phyloP scores from a whole-genome alignment of 2,888 invertebrate species.

The Mechanitis mazaeus region DNA sequence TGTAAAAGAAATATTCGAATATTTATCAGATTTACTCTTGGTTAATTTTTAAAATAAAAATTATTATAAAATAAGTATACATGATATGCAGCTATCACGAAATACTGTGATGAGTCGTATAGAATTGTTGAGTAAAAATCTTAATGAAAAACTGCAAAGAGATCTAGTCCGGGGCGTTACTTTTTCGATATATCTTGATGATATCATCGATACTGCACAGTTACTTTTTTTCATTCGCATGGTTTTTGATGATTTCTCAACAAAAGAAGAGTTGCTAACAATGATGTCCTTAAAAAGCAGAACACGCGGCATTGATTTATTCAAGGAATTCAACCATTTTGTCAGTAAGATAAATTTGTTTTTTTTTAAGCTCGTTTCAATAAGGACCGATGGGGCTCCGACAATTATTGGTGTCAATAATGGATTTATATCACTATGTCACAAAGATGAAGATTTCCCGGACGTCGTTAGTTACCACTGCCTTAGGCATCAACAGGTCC shows the following conservation, averaged over 20 bases:
- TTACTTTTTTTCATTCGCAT: conserved; percentile 31
- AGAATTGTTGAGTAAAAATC: conserved; percentile 24
- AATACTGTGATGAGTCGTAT: conserved; percentile 31
- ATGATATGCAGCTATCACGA: conserved; percentile 29
- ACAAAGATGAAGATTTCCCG: conserved; percentile 17
- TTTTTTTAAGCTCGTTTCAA: conserved; percentile 32
- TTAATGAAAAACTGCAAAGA: conserved; percentile 27
- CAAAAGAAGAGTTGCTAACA: conserved; percentile 28
- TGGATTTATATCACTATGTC: conserved; percentile 30
- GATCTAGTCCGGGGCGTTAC: conserved; percentile 26
- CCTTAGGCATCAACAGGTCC: conserved; percentile 25
- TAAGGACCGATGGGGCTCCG: conserved; percentile 29
- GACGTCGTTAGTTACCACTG: conserved; percentile 29
- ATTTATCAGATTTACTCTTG: conserved; percentile 31
- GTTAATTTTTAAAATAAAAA: conserved; percentile 32
- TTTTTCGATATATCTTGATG: conserved; percentile 29
- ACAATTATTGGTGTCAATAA: conserved; percentile 29
- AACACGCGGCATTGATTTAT: conserved; percentile 21
- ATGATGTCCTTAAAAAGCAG: conserved; percentile 31
- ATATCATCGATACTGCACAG: conserved; percentile 7
- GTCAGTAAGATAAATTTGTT: conserved; percentile 26
- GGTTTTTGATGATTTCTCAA: conserved; percentile 31
- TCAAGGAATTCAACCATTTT: conserved; percentile 24
- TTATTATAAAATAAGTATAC: conserved; percentile 28
- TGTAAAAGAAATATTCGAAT: conserved; percentile 31